phyloP scores from a whole-genome alignment of 2,797 vertebrate genomes.

The Enteromius radiatus region DNA sequence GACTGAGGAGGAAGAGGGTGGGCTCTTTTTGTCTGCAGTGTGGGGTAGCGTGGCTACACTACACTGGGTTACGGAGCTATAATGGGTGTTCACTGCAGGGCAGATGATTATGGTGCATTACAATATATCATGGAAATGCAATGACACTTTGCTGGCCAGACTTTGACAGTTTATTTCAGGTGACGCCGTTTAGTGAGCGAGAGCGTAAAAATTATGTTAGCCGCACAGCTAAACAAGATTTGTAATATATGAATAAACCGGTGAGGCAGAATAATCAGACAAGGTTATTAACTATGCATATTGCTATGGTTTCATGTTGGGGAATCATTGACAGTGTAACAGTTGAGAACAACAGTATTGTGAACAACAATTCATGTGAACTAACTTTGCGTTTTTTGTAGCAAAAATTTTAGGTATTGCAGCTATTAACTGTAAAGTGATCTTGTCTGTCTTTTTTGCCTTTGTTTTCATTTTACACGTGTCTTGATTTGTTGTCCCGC shows the following conservation, averaged over 20 bases:
- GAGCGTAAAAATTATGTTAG: constrained; percentile 2
- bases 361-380: background rate
- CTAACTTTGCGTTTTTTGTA: background rate
- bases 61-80: constrained; percentile 20
- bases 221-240: constrained; percentile 3
- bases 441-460: too few relatives aligned
- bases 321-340: constrained; percentile 40
- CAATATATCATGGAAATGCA: constrained; percentile 39
- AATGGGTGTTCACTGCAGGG: constrained; percentile 36
- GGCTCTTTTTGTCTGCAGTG: constrained; percentile 33
- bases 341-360: constrained; percentile 14
- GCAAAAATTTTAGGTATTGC: background rate
- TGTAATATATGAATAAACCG: constrained; percentile 25
- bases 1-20: constrained; percentile 29
- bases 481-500: too few relatives aligned
- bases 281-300: constrained; percentile 40
- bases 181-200: background rate
- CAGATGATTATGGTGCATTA: constrained; percentile 42
- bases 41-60: constrained; percentile 4
- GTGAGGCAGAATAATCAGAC: constrained; percentile 15
- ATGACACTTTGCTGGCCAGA: background rate
- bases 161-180: constrained; percentile 31
- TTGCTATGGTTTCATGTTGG: constrained; percentile 31
- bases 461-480: too few relatives aligned
- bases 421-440: too few relatives aligned